Conservation (phyloP, 2,113 vertebrate species). For the Sylvietta virens region DNA sequence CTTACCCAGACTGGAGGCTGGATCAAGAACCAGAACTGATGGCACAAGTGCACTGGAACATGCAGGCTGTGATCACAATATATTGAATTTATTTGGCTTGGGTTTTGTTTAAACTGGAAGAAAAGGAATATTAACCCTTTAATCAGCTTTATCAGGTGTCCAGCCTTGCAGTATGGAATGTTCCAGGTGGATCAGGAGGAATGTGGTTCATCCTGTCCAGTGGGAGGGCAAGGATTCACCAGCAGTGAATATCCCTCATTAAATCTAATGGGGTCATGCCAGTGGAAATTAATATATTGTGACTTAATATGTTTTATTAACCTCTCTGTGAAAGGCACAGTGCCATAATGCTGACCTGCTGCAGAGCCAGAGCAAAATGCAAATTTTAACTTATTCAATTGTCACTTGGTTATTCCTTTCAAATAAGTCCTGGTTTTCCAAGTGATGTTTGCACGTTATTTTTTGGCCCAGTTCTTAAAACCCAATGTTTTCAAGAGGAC, state of each 20-base stretch:
- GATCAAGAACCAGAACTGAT: neutral
- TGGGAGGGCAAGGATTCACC: neutral
- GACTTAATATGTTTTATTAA: neutral
- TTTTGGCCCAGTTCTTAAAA: neutral
- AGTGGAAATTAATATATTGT: neutral
- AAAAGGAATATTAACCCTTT: neutral
- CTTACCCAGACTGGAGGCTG: neutral
- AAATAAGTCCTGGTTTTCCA: neutral
- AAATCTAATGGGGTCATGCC: neutral
- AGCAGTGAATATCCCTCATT: neutral
- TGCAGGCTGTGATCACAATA: rapidly evolving
- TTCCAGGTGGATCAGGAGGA: neutral
- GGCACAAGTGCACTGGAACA: neutral
- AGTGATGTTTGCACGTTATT: neutral
- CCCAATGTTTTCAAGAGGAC: neutral
- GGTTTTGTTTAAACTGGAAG: neutral
- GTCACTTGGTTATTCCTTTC: neutral
- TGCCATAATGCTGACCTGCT: neutral
- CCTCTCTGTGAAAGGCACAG: neutral
- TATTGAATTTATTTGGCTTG: neutral
- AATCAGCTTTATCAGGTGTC: neutral
- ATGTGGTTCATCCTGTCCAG: neutral
- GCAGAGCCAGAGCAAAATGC: neutral
- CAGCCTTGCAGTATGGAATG: rapidly evolving
- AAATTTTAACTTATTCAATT: neutral